Evolutionary conservation across 2,888 invertebrate species (phyloP).

Genomic region (Macrosiphum euphorbiae): DNA sequence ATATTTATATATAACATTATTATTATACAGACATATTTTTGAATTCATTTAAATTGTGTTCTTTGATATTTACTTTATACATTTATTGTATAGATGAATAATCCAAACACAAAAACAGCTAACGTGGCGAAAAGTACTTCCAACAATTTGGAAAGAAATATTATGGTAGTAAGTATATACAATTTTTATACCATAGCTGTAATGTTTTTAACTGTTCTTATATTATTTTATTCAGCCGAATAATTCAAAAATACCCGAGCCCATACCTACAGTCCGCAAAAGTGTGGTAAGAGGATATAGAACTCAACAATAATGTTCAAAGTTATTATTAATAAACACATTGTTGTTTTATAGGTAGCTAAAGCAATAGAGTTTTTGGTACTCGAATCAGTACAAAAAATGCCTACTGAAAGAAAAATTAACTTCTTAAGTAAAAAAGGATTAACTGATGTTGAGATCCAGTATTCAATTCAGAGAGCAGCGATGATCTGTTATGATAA

Average conservation of each 20-base stretch:
- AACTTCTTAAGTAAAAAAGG: constrained; percentile 29
- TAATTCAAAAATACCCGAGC: too few relatives aligned
- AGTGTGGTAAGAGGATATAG: neutral
- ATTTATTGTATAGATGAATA: neutral
- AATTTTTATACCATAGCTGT: neutral
- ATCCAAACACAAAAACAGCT: neutral
- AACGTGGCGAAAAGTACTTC: neutral
- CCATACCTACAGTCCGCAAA: neutral
- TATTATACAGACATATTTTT: neutral
- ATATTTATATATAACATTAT: neutral
- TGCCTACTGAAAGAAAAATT: neutral
- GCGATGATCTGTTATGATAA: neutral
- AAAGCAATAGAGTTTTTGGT: constrained; percentile 49
- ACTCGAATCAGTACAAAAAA: neutral
- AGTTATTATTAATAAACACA: neutral
- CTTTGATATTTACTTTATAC: neutral
- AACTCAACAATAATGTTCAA: neutral
- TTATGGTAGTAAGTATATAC: neutral
- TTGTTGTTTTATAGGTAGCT: constrained; percentile 3
- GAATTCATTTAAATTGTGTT: constrained; percentile 12
- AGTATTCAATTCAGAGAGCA: constrained; percentile 16
- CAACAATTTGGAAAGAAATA: neutral
- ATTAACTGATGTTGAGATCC: constrained; percentile 46
- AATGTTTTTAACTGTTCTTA: neutral
- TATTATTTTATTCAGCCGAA: neutral